These are phyloP conservation scores for Euphonia xanthogaster DNA, from an alignment of 2,797 vertebrate species.

Conservation along the genomic window DNA sequence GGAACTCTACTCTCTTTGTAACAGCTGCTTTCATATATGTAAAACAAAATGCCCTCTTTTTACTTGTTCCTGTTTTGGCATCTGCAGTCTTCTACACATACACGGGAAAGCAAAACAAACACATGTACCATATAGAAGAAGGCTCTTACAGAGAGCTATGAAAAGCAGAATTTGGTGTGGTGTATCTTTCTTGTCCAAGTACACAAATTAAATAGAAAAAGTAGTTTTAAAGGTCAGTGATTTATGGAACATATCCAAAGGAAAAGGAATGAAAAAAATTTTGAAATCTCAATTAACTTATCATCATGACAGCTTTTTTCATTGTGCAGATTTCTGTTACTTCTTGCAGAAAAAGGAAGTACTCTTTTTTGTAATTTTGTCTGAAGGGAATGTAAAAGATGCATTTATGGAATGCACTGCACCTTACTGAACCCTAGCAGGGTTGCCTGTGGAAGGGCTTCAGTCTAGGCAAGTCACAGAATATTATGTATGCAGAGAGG, in stretches of 20 bases:
- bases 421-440: not conserved
- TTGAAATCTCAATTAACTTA: constrained; percentile 44
- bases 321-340: constrained; percentile 15
- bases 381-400: not conserved
- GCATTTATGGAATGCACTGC: not conserved
- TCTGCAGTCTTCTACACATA: not conserved
- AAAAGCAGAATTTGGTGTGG: not conserved
- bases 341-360: constrained; percentile 46
- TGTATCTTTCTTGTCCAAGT: not conserved
- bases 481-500: not conserved
- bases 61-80: not conserved
- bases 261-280: constrained; percentile 12
- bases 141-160: not conserved
- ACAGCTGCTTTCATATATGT: not conserved
- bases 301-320: constrained; percentile 10
- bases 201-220: not conserved
- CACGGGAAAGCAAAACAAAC: not conserved
- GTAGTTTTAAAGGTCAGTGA: not conserved
- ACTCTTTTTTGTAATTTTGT: not conserved
- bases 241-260: constrained; percentile 16
- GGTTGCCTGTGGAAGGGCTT: not conserved
- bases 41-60: not conserved
- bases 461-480: not conserved
- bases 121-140: not conserved
- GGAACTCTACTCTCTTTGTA: not conserved